Evolutionary conservation across 1,140 invertebrate genomes (phyloP), one percentile per base, ranked within the genome.

Genomic region (Sycobia sp.): DNA sequence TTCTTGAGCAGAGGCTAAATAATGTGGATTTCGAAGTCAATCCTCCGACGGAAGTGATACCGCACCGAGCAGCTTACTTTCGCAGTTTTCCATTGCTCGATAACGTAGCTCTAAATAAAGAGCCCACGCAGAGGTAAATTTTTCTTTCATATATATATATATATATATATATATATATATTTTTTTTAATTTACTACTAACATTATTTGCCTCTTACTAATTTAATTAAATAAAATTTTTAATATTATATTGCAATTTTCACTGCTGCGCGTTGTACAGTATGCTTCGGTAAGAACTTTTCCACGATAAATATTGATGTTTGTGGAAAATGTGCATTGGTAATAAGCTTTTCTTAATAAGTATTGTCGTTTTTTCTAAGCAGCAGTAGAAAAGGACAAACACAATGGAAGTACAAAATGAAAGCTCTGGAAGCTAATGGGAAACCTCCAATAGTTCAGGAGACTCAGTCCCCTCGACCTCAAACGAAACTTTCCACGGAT

Each of bases 21-120:
- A 88, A 87, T 74, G 88, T 92, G 2, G 92, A 95, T 74, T 88
- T 92, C 62, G 89, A 93, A 74, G 89, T 90, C 44, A 88, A 87
- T 47, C 85, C 87, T 36, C 92, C 94, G 3, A 86, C 84, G 29
- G 91, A 92, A 81, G 86, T 92, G 25, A 77, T 90, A 57, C 86
- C 87, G 39, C 86, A 88, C 73, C 82, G 87, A 65, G 86, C 88
- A 38, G 88, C 87, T 8, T 90, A 89, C 76, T 89, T 88, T 76
- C 84, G 85, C 78, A 85, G 90, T 69, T 96, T 97, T 82, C 94
- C 94, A 16, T 74, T 90, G 5, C 82, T 96, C 25, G 91, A 94
- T 74, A 86, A 83, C 63, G 86, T 86, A 38, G 84, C 90, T 39
- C 84, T 97, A 41, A 93, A 91, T 70, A 90, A 90, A 77, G 90